Evolutionary conservation across 2,797 vertebrate species (phyloP).

Genomic region (Sebastes alutus): DNA sequence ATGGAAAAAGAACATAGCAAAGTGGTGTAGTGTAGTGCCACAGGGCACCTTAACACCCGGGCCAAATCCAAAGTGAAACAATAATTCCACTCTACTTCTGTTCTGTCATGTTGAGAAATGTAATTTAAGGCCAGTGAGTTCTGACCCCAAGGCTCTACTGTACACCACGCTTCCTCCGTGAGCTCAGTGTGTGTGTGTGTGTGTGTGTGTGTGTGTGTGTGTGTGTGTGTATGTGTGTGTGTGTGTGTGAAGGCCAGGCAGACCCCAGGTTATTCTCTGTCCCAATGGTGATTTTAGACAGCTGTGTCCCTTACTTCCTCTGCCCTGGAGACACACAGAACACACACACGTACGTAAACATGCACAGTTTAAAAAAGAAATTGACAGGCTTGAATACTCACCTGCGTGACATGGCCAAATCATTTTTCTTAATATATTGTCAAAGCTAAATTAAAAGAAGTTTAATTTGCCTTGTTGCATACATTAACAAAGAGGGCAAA

Average conservation of each 20-base stretch:
- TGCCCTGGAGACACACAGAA: conserved; percentile 53
- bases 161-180: conserved; percentile 39
- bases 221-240: too few species aligned
- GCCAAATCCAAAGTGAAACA: conserved; percentile 80
- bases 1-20: conserved; percentile 34
- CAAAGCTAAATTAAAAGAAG: too few species aligned
- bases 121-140: conserved; percentile 84
- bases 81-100: conserved; percentile 81
- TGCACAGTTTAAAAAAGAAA: conserved; percentile 3
- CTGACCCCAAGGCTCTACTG: conserved; percentile 78
- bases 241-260: conserved; percentile 39
- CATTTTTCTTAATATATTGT: background rate
- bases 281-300: conserved; percentile 72
- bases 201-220: background rate
- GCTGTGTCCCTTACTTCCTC: conserved; percentile 76
- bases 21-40: conserved; percentile 49
- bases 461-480: background rate
- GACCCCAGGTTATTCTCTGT: conserved; percentile 72
- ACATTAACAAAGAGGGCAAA: background rate
- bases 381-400: conserved; percentile 1
- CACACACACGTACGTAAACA: conserved; percentile 21
- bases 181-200: background rate
- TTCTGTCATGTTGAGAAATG: conserved; percentile 82
- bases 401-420: background rate
- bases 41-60: conserved; percentile 72